Evolutionary conservation across 2,113 vertebrate genomes (phyloP).

Genomic region (Calidris pugnax): DNA sequence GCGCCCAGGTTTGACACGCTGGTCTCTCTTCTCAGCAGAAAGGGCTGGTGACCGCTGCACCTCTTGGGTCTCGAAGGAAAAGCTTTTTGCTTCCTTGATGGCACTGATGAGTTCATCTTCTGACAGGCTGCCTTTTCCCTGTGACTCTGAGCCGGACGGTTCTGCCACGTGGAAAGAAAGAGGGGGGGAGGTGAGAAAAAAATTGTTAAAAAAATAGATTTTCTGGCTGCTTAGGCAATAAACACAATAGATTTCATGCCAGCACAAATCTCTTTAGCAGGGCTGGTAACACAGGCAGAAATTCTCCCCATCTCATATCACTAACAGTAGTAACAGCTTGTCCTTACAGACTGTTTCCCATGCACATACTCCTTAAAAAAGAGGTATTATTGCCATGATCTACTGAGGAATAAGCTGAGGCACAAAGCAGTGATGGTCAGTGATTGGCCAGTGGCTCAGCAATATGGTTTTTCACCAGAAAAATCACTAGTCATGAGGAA

Average conservation of each 20-base stretch:
- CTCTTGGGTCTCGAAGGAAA: conserved; percentile 66
- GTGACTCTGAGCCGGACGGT: conserved; percentile 77
- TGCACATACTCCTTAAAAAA: background rate
- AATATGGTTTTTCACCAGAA: background rate
- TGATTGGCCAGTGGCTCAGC: background rate
- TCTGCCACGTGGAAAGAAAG: conserved; percentile 58
- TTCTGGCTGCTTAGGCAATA: conserved; percentile 18
- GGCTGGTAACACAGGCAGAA: background rate
- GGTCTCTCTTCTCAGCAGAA: background rate
- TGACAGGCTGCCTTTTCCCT: conserved; percentile 75
- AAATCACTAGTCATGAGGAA: background rate
- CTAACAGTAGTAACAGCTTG: background rate
- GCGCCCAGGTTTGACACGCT: conserved; percentile 38
- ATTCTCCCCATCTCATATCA: background rate
- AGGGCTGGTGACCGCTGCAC: background rate
- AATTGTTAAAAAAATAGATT: background rate
- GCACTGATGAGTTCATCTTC: conserved; percentile 79
- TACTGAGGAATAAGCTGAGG: background rate
- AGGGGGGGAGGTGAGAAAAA: background rate
- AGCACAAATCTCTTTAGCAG: background rate
- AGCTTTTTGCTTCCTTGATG: conserved; percentile 76
- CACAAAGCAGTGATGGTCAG: background rate
- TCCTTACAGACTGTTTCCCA: background rate
- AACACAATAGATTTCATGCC: background rate
- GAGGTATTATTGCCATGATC: background rate